Conservation (phyloP, 2,888 invertebrate genomes). For the Pyrrhia umbra region DNA sequence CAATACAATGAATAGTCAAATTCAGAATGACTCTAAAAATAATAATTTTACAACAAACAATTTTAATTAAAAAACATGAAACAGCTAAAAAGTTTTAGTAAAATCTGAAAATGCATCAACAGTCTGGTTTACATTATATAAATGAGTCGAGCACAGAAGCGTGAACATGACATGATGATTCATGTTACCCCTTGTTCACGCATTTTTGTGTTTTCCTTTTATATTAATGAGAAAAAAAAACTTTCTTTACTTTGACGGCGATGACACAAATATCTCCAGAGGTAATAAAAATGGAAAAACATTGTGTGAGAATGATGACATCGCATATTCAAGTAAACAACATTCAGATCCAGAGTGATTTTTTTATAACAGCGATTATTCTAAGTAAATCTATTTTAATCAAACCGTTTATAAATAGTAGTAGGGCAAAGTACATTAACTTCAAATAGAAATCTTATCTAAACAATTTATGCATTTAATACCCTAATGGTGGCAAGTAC, state of each 20-base stretch:
- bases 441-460: constrained; percentile 36
- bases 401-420: background rate
- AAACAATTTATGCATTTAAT: constrained; percentile 63
- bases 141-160: constrained; percentile 9
- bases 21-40: background rate
- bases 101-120: constrained; percentile 3
- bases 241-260: background rate
- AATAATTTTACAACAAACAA: background rate
- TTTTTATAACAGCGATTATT: background rate
- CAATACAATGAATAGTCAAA: background rate
- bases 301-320: background rate
- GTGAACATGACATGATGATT: constrained; percentile 8
- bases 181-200: background rate
- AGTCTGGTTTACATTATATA: constrained; percentile 4
- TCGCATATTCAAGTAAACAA: background rate
- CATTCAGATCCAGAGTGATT: background rate
- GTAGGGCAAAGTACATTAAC: constrained; percentile 13
- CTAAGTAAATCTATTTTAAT: background rate
- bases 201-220: constrained; percentile 6
- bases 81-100: background rate
- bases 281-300: background rate
- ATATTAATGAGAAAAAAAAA: constrained; percentile 24
- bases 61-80: constrained; percentile 2
- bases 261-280: background rate
- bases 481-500: constrained; percentile 53